A percentile compares a stretch with the other conserved stretches of the same genome.
These are phyloP conservation scores for Polyodon spathula DNA, from an alignment of 2,113 vertebrate genomes.

Conservation along the genomic window DNA sequence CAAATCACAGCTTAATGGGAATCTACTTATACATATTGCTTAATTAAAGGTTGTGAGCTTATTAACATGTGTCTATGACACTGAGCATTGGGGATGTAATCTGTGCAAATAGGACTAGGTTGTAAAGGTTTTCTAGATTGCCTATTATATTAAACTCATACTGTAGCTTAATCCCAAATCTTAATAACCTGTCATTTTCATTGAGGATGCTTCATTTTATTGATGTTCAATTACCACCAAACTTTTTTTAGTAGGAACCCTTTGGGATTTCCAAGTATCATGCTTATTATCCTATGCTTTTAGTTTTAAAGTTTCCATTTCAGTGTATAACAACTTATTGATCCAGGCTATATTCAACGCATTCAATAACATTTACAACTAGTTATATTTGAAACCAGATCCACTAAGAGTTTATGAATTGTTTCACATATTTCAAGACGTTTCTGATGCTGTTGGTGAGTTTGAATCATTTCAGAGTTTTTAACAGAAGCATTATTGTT, in stretches of 20 bases:
- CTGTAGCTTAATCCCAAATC: conserved; percentile 55
- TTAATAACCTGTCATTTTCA: conserved; percentile 85
- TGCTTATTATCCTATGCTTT: conserved; percentile 34
- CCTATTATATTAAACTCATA: conserved; percentile 77
- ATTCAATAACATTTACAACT: too few species aligned
- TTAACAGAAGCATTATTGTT: too few species aligned
- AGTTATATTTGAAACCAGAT: too few species aligned
- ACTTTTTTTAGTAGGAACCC: conserved; percentile 35
- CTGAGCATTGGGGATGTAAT: conserved; percentile 74
- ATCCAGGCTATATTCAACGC: too few species aligned
- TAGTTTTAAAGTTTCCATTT: conserved; percentile 42
- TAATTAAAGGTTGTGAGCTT: conserved; percentile 99
- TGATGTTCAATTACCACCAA: conserved; percentile 49
- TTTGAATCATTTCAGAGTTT: too few species aligned
- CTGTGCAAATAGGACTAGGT: conserved; percentile 68
- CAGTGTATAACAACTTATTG: conserved; percentile 35
- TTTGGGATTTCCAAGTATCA: conserved; percentile 24
- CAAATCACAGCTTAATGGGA: conserved; percentile 98
- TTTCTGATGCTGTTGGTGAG: too few species aligned
- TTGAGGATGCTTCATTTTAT: conserved; percentile 66
- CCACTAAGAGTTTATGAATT: too few species aligned
- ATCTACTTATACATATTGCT: conserved; percentile 98
- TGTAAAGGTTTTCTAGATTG: conserved; percentile 98
- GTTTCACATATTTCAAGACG: too few species aligned
- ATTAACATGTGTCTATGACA: conserved; percentile 98